A percentile compares a stretch with the other conserved stretches of the same genome.
Conservation (phyloP, 92 coral and sea anemone genomes). For the Bergia puertoricense region DNA sequence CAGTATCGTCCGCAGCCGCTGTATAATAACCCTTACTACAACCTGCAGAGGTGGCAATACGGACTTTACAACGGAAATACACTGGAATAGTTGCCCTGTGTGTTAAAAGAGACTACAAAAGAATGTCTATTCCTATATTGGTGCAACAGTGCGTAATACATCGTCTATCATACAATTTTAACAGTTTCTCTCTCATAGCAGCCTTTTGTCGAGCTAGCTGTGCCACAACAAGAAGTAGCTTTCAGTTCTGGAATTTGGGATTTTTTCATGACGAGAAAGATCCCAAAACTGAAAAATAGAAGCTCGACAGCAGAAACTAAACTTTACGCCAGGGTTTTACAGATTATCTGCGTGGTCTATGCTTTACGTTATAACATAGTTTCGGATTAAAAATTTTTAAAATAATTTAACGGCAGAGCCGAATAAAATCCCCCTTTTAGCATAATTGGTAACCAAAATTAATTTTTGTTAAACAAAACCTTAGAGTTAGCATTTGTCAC, state of each 20-base stretch:
- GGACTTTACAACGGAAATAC: conserved; percentile 83
- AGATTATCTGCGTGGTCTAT: background rate
- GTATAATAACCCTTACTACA: conserved; percentile 64
- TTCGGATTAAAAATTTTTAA: background rate
- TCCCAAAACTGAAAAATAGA: too few relatives aligned
- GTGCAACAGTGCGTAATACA: too few relatives aligned
- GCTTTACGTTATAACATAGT: background rate
- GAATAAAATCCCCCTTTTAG: background rate
- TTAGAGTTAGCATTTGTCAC: background rate
- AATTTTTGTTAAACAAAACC: background rate
- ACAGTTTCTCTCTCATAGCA: background rate
- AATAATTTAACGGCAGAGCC: background rate
- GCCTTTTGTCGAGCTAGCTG: background rate
- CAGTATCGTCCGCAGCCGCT: conserved; percentile 56
- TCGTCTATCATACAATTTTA: too few relatives aligned
- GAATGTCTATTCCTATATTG: background rate
- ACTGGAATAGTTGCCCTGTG: conserved; percentile 37
- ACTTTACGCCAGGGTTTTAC: too few relatives aligned
- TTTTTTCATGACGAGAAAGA: too few relatives aligned
- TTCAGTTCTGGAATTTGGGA: background rate
- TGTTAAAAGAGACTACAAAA: background rate
- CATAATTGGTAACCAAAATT: background rate
- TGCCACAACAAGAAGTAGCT: background rate
- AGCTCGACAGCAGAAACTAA: background rate
- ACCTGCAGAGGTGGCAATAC: conserved; percentile 67